Base-by-base conservation (phyloP, 2,888 invertebrate species). In the Rhagophthalmus giganteus region DNA sequence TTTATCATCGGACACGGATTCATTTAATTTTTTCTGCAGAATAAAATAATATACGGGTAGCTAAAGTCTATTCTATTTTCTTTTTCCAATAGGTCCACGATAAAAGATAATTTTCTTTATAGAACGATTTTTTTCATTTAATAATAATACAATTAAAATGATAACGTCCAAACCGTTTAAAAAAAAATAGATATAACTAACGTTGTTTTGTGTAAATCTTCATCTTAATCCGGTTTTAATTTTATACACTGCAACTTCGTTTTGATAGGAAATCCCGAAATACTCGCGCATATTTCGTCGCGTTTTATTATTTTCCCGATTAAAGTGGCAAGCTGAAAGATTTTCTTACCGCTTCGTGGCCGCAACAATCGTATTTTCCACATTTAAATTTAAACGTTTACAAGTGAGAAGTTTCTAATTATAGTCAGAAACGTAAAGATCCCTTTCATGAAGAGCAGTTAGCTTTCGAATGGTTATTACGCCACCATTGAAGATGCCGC, bases 351-450 rank as follows among this genome's bases (percentile, higher is more conserved):
- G n/a, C n/a, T n/a, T n/a, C n/a, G n/a, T n/a, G n/a, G n/a, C n/a
- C n/a, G n/a, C n/a, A n/a, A n/a, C n/a, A n/a, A n/a, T n/a, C n/a
- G n/a, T n/a, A n/a, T n/a, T n/a, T n/a, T n/a, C n/a, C n/a, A n/a
- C n/a, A n/a, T n/a, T n/a, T n/a, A n/a, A n/a, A n/a, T 8, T 15
- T 24, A 31, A 40, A 31, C 40, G 24, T 40, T 16, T 32, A 30
- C 31, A n/a, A 20, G 24, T 32, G 41, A 14, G 42, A 44, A 34
- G 33, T n/a, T 44, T 44, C 42, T 44, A 44, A 44, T 44, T 44
- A 16, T 27, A 15, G 34, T 44, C 32, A 41, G 27, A n/a, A 24
- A 28, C 13, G 31, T 41, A 10, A 44, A 33, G 26, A 44, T 44
- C 28, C n/a, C 33, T 44, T 44, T 44, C 34, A 14, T 32, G 33